Evolutionary conservation across 2,888 invertebrate genomes (phyloP).

Genomic region (Leptinotarsa haldemani): DNA sequence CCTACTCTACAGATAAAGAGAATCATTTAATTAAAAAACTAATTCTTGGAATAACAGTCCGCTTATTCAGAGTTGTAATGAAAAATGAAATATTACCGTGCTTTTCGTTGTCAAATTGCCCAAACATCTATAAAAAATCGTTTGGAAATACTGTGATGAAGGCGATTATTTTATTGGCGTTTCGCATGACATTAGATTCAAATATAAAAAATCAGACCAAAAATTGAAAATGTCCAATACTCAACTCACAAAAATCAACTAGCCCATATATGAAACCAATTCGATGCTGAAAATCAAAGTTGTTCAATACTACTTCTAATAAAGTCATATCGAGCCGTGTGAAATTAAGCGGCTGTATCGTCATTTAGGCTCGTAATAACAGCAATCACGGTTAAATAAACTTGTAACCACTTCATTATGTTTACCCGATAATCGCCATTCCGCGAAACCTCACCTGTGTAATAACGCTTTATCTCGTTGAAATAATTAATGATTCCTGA

Average conservation of each 20-base stretch:
- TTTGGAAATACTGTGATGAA: no score
- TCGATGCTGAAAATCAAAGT: conserved; percentile 1
- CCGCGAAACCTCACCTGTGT: background rate
- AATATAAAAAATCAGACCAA: no score
- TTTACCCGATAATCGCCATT: conserved; percentile 28
- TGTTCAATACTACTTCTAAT: background rate
- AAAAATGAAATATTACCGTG: no score
- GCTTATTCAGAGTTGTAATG: no score
- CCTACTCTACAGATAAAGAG: no score
- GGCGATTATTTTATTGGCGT: no score
- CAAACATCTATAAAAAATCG: no score
- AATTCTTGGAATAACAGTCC: no score
- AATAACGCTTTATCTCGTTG: conserved; percentile 3
- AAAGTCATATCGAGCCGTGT: conserved; percentile 19
- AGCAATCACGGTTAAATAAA: conserved; percentile 35
- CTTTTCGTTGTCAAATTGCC: no score
- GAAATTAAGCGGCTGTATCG: conserved; percentile 34
- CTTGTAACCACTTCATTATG: conserved; percentile 33
- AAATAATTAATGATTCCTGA: conserved; percentile 5
- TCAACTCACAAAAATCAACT: background rate
- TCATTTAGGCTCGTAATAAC: conserved; percentile 31
- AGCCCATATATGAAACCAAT: background rate
- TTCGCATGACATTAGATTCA: no score
- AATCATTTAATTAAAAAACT: no score
- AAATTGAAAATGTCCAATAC: no score